Base-by-base conservation (phyloP, 2,113 vertebrate species). In the Brachyhypopomus gauderio region DNA sequence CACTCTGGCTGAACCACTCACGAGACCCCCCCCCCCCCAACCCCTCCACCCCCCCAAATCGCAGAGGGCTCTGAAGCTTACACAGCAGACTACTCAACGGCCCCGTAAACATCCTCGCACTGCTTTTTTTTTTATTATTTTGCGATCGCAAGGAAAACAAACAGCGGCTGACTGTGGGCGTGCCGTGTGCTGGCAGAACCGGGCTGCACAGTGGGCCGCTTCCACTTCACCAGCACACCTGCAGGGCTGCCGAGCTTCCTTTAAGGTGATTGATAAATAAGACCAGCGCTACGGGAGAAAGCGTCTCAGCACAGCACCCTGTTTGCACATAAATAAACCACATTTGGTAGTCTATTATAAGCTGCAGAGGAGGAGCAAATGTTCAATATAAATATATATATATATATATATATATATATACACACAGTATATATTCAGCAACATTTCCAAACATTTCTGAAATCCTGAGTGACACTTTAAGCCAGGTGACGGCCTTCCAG, bases 401-500 rank as follows among this genome's bases (percentile, higher is more conserved):
- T 41, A n/a, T 36, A 52, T 4, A 19, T 22, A 73, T 9, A 30
- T 30, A 66, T 17, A 34, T 6, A 3, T 19, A 34, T 59, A 19
- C n/a, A n/a, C 16, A 27, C n/a, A 30, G 12, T 38, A 52, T 4
- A 23, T 17, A 64, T 6, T 64, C 34, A 9, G 52, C 14, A 11
- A 80, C 25, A 11, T 75, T 81, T 30, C 3, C 7, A 14, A 75
- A 56, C 55, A 45, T 16, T 14, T 20, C 2, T 23, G 14, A 19
- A 63, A 75, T 74, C 79, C 62, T 80, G 60, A 79, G 41, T 67
- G 71, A 66, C 79, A 71, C 55, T 23, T 64, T 80, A 56, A 2
- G 41, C 77, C 77, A 79, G n/a, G 34, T n/a, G 36, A 22, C 4
- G 3, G 30, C 2, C 30, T 30, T 17, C 60, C 9, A 22, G 23